Evolutionary conservation across 2,888 invertebrate species (phyloP).

Genomic region (Drosophila kokeensis): DNA sequence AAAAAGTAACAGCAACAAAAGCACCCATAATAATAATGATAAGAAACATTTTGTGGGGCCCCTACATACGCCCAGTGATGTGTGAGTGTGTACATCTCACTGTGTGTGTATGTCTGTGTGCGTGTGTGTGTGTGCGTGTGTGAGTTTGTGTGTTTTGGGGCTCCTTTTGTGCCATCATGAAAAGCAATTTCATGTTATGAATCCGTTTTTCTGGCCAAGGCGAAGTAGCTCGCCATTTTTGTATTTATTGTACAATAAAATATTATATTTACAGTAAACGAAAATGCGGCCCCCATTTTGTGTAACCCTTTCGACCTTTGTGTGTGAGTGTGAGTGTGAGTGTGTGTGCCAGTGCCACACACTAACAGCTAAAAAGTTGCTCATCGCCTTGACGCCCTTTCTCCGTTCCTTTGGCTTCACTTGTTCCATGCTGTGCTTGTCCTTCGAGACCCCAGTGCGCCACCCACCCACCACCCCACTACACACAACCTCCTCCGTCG

Average conservation of each 20-base stretch:
- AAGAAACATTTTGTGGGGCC: constrained; percentile 42
- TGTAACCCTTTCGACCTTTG: constrained; percentile 20
- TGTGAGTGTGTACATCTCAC: constrained; percentile 17
- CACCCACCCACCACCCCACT: background rate
- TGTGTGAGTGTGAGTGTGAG: constrained; percentile 21
- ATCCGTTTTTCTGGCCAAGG: constrained; percentile 70
- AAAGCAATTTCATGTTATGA: constrained; percentile 81
- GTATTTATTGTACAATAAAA: constrained; percentile 78
- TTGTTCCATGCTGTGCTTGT: constrained; percentile 20
- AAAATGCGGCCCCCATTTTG: constrained; percentile 53
- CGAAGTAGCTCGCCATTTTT: constrained; percentile 63
- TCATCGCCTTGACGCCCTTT: background rate
- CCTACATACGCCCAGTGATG: constrained; percentile 32
- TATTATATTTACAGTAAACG: constrained; percentile 77
- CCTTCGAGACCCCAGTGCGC: constrained; percentile 7
- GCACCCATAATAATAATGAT: constrained; percentile 15
- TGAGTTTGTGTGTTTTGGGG: constrained; percentile 29
- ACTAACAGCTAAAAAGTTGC: constrained; percentile 64
- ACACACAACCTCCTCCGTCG: background rate
- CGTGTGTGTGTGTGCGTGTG: constrained; percentile 31
- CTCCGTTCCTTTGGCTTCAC: constrained; percentile 10
- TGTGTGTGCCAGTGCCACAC: constrained; percentile 31
- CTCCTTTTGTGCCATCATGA: constrained; percentile 63
- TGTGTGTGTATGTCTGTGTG: constrained; percentile 31
- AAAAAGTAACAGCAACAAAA: constrained; percentile 36